Conservation (phyloP, 2,797 vertebrate species). For the Lacerta bilineata region DNA sequence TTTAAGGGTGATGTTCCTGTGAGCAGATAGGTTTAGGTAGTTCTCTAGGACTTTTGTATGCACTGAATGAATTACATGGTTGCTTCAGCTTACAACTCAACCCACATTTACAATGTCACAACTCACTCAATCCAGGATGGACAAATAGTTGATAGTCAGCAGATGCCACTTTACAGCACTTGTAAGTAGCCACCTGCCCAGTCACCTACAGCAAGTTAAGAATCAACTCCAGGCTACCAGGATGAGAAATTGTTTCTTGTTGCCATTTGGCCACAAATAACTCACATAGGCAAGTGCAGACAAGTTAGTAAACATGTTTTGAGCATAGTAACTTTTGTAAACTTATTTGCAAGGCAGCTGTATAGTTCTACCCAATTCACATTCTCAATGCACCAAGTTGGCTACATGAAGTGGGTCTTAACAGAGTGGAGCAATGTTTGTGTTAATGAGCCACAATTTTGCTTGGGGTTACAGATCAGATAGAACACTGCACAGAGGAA, state of each 20-base stretch:
- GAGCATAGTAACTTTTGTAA: not conserved
- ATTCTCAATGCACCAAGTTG: not conserved
- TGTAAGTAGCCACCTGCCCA: not conserved
- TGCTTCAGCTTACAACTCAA: not conserved
- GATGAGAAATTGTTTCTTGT: not conserved
- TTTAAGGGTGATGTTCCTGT: not conserved
- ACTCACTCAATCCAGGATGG: not conserved
- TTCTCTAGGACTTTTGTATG: not conserved
- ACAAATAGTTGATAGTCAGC: not conserved
- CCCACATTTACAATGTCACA: not conserved
- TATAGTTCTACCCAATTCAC: not conserved
- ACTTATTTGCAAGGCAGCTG: not conserved
- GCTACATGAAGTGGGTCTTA: not conserved
- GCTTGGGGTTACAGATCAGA: not conserved
- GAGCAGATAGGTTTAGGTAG: not conserved
- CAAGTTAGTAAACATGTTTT: not conserved
- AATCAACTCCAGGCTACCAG: not conserved
- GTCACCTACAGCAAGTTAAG: not conserved
- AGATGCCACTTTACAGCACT: not conserved
- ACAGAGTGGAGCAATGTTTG: not conserved
- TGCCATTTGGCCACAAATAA: not conserved
- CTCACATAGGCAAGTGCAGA: not conserved
- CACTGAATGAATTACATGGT: not conserved
- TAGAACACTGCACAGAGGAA: not conserved
- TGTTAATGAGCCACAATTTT: not conserved